These are phyloP conservation scores for Acestrorhynchus altus DNA, from an alignment of 2,797 vertebrate species.

Conservation along the genomic window DNA sequence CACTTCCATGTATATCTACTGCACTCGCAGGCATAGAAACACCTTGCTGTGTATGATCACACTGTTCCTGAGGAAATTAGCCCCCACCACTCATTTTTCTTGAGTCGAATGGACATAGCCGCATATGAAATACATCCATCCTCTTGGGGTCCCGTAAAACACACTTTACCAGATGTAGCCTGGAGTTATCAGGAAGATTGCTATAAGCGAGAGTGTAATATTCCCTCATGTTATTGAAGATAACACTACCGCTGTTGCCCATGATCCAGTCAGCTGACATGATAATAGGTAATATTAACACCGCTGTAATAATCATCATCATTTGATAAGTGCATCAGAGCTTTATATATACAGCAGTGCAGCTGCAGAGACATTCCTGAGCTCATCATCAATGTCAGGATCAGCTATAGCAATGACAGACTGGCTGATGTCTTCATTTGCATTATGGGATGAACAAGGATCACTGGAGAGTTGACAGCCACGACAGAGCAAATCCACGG, in stretches of 20 bases:
- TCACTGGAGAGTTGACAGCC: slow-evolving; percentile 4
- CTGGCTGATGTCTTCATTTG: slow-evolving; percentile 11
- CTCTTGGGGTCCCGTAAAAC: neutral
- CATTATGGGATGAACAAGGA: slow-evolving; percentile 22
- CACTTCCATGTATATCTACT: neutral
- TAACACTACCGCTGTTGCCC: neutral
- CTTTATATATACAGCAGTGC: neutral
- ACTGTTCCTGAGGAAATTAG: neutral
- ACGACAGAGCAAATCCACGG: slow-evolving; percentile 24
- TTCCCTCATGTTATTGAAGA: slow-evolving; percentile 2
- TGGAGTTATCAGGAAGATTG: neutral
- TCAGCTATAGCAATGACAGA: slow-evolving; percentile 1
- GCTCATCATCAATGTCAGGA: slow-evolving; percentile 17
- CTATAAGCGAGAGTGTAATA: neutral
- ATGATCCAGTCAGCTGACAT: neutral
- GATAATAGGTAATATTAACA: slow-evolving; percentile 11
- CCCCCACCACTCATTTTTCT: neutral
- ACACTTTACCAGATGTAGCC: neutral
- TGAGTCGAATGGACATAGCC: neutral
- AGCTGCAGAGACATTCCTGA: neutral
- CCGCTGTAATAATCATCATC: slow-evolving; percentile 2
- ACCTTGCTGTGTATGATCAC: neutral
- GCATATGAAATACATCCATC: neutral
- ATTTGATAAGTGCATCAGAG: slow-evolving; percentile 6
- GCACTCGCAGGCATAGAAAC: neutral